Evolutionary conservation across 2,113 vertebrate species (phyloP), one percentile per base, ranked within the genome.

Genomic region (Podiceps cristatus): DNA sequence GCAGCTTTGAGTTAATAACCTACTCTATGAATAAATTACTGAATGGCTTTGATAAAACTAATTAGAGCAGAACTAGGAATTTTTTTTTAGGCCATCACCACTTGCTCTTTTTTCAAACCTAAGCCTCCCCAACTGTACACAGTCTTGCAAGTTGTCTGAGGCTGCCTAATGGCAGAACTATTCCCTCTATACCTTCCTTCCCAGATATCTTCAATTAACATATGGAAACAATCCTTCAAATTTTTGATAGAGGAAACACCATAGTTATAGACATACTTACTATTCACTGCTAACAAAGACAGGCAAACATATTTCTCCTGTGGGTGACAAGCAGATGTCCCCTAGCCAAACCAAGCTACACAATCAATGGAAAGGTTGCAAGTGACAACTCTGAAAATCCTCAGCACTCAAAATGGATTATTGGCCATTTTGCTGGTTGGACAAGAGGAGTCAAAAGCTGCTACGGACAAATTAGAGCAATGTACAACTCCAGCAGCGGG

Each of bases 21-120:
- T 37, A 71, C 13, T 91, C 77, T 88, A 45, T 69, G 90, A 93
- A 89, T 83, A 86, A 86, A 87, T 79, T 87, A 91, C 28, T 47
- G 49, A 96, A 47, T 28, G 86, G 79, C 66, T 83, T 76, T 84
- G 44, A 93, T 73, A 90, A 69, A 94, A 84, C 23, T 73, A 47
- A 85, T 69, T 42, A 95, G 53, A 87, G 15, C 4, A 23, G 29
- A 89, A 86, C 37, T 31, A 76, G 63, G 60, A 84, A 52, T 29
- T 52, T 60, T 88, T 92, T 92, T 76, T 76, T 75, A 53, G 74
- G 79, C 63, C 29, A 77, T 58, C 23, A 71, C 10, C 37, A 86
- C 42, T 76, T 90, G 31, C 87, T 82, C 29, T 83, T 37, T 44
- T 82, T 77, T 72, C 44, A 79, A 49, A 93, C 18, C 25, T 63